Conservation (phyloP, 2,797 vertebrate species). For the Molossus molossus region DNA sequence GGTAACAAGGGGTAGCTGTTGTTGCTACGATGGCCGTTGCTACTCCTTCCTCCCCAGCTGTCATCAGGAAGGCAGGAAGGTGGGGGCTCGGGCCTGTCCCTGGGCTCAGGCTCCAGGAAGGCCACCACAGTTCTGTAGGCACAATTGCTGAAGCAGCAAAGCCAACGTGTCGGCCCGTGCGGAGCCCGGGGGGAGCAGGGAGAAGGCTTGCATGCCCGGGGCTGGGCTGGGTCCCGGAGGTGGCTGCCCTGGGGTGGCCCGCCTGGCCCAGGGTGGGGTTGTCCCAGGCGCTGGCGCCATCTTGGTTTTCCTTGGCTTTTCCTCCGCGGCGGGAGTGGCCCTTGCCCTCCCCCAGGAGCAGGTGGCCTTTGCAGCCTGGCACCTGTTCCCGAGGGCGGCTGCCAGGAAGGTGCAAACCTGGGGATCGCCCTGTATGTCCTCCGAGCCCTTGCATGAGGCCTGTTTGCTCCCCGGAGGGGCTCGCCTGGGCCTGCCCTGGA, state of each 20-base stretch:
- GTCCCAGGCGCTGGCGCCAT: constrained; percentile 13
- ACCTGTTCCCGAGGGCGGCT: constrained; percentile 78
- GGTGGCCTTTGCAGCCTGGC: constrained; percentile 85
- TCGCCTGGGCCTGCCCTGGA: background rate
- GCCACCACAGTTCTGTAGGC: background rate
- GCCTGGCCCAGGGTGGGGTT: background rate
- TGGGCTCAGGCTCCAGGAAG: background rate
- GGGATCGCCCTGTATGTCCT: constrained; percentile 66
- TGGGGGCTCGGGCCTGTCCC: background rate
- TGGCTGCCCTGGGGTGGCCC: background rate
- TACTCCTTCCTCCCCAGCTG: background rate
- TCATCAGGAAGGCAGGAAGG: background rate
- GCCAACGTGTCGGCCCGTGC: background rate
- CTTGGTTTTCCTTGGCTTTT: constrained; percentile 69
- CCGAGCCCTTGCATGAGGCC: background rate
- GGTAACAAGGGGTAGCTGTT: background rate
- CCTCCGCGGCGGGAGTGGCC: constrained; percentile 58
- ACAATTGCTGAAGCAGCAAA: background rate
- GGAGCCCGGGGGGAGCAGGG: background rate
- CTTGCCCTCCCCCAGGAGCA: constrained; percentile 82
- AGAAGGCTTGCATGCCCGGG: background rate
- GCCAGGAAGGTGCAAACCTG: constrained; percentile 77
- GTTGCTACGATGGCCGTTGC: background rate
- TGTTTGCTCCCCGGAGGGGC: background rate
- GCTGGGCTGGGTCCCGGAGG: background rate